Conservation (phyloP, 2,797 vertebrate species). For the Petrocephalus sullivani region DNA sequence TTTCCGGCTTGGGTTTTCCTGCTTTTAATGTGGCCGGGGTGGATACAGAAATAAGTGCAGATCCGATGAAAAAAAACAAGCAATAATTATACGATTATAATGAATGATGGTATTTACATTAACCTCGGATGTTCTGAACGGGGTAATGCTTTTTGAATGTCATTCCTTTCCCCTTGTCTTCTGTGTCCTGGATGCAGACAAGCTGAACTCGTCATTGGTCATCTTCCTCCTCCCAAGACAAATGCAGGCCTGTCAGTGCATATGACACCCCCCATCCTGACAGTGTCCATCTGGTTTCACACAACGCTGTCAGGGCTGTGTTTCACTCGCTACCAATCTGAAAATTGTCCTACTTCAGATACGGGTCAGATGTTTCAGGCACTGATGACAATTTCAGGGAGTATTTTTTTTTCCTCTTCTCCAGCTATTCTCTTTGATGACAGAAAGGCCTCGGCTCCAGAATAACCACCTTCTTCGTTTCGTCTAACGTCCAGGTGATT, state of each 20-base stretch:
- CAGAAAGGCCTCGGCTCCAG: not conserved
- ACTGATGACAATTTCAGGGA: not conserved
- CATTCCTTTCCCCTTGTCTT: not conserved
- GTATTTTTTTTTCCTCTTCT: not conserved
- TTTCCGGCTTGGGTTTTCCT: not conserved
- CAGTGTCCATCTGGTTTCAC: not conserved
- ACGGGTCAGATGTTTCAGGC: not conserved
- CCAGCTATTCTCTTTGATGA: not conserved
- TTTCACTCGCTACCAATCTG: not conserved
- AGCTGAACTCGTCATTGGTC: not conserved
- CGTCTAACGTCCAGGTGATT: not conserved
- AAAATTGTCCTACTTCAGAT: not conserved
- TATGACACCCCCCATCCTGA: not conserved
- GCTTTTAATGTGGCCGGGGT: not conserved
- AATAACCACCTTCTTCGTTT: not conserved
- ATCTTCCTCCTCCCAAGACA: not conserved
- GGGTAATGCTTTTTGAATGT: not conserved
- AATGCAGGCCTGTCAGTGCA: conserved; percentile 3
- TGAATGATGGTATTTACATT: not conserved
- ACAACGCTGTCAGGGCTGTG: not conserved
- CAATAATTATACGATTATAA: not conserved
- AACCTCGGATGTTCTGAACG: not conserved
- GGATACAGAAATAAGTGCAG: not conserved
- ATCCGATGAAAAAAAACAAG: not conserved
- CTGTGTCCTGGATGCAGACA: not conserved